These are phyloP conservation scores for Hoplodrina ambigua DNA, from an alignment of 2,888 invertebrate genomes.

Conservation along the genomic window DNA sequence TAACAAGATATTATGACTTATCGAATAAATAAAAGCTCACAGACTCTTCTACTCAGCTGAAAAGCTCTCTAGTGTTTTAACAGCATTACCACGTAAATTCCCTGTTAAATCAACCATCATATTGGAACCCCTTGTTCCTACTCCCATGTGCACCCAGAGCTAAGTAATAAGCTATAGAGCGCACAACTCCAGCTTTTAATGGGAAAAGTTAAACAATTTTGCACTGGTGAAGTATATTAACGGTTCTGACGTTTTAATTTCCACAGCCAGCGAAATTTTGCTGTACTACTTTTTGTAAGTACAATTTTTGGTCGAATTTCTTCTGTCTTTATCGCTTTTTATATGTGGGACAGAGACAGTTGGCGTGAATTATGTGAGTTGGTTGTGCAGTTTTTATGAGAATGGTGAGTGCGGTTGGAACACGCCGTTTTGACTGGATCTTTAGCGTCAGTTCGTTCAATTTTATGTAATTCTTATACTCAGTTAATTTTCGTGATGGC, in stretches of 20 bases:
- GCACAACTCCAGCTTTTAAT: slow-evolving; percentile 73
- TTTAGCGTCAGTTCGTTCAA: neutral
- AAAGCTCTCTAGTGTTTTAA: neutral
- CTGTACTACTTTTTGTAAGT: slow-evolving; percentile 19
- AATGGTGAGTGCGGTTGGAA: neutral
- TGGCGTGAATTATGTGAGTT: slow-evolving; percentile 6
- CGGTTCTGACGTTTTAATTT: slow-evolving; percentile 83
- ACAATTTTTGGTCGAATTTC: slow-evolving; percentile 1
- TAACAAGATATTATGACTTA: too few relatives aligned
- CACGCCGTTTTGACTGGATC: neutral
- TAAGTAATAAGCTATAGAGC: slow-evolving; percentile 71
- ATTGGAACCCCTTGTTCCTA: slow-evolving; percentile 1
- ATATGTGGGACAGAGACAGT: slow-evolving; percentile 11
- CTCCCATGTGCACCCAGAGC: slow-evolving; percentile 32
- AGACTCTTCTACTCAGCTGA: too few relatives aligned
- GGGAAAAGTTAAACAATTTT: slow-evolving; percentile 83
- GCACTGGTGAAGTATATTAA: slow-evolving; percentile 77
- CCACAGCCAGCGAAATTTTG: slow-evolving; percentile 60
- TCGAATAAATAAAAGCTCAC: too few relatives aligned
- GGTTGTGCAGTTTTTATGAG: neutral
- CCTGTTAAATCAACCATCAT: slow-evolving; percentile 3
- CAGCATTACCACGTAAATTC: slow-evolving; percentile 15
- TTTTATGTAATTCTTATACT: too few relatives aligned
- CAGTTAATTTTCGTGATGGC: too few relatives aligned
- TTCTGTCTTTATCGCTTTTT: slow-evolving; percentile 23